phyloP scores from a whole-genome alignment of 2,797 vertebrate genomes.

The Fistularia tabacaria region DNA sequence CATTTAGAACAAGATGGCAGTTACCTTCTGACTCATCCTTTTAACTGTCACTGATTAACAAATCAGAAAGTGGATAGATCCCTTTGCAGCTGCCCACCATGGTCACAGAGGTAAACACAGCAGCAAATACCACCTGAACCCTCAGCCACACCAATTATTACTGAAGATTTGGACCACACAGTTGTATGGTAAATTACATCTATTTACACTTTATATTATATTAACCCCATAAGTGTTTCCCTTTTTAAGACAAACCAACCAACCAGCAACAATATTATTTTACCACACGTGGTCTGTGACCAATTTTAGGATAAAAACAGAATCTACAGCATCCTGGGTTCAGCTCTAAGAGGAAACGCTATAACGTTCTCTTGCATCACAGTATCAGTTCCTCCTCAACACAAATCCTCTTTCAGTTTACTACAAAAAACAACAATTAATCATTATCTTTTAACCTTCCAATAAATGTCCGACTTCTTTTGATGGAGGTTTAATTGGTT shows the following conservation, averaged over 20 bases:
- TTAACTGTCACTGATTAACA: conserved; percentile 28
- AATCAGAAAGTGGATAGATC: conserved; percentile 20
- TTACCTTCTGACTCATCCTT: conserved; percentile 24
- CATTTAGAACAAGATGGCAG: conserved; percentile 15
- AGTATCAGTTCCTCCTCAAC: conserved; percentile 42
- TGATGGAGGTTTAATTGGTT: too few species aligned
- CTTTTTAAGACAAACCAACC: too few species aligned
- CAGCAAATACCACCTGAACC: not conserved
- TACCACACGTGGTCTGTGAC: not conserved
- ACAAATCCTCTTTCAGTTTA: too few species aligned
- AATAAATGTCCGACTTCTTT: too few species aligned
- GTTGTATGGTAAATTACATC: not conserved
- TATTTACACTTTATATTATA: too few species aligned
- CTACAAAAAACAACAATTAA: too few species aligned
- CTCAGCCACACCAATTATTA: not conserved
- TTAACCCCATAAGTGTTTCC: too few species aligned
- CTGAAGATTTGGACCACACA: not conserved
- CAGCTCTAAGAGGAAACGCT: conserved; percentile 39
- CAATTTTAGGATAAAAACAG: not conserved
- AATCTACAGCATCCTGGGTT: not conserved
- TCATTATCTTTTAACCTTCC: too few species aligned
- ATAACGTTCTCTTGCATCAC: conserved; percentile 43
- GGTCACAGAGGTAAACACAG: conserved; percentile 28
- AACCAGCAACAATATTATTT: not conserved
- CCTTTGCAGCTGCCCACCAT: conserved; percentile 21